Evolutionary conservation across 2,113 vertebrate species (phyloP).

Genomic region (Agapornis roseicollis): DNA sequence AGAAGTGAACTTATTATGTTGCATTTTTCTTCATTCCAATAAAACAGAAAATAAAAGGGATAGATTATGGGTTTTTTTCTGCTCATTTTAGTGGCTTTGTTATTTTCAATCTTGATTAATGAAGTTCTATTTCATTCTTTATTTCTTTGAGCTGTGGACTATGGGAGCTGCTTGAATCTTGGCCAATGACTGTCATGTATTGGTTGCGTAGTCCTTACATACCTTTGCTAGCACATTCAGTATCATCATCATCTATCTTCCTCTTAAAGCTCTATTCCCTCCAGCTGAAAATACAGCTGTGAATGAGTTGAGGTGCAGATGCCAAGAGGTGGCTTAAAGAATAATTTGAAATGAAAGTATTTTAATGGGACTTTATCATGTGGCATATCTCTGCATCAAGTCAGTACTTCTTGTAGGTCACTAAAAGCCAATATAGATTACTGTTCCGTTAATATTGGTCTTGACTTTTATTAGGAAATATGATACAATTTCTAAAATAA

Average conservation of each 20-base stretch:
- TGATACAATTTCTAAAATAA: not conserved
- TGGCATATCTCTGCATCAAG: not conserved
- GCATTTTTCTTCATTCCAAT: not conserved
- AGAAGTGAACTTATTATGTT: not conserved
- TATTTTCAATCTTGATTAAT: conserved; percentile 67
- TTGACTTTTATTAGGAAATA: conserved; percentile 63
- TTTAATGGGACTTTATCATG: not conserved
- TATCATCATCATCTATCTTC: not conserved
- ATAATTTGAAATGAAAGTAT: not conserved
- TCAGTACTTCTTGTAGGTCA: not conserved
- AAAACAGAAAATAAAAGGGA: not conserved
- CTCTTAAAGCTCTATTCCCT: not conserved
- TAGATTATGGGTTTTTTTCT: not conserved
- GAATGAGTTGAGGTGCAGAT: not conserved
- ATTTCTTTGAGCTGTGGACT: conserved; percentile 37
- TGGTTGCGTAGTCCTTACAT: not conserved
- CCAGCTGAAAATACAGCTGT: not conserved
- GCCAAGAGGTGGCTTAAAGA: not conserved
- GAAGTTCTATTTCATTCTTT: conserved; percentile 34
- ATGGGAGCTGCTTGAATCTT: conserved; percentile 63
- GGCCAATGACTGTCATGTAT: conserved; percentile 18
- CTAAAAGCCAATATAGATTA: conserved; percentile 10
- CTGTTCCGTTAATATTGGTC: conserved; percentile 32
- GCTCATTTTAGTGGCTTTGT: conserved; percentile 25
- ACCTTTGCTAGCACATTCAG: conserved; percentile 7